These are phyloP conservation scores for Chrysoperla carnea DNA, from an alignment of 1,140 invertebrate species.

Conservation along the genomic window DNA sequence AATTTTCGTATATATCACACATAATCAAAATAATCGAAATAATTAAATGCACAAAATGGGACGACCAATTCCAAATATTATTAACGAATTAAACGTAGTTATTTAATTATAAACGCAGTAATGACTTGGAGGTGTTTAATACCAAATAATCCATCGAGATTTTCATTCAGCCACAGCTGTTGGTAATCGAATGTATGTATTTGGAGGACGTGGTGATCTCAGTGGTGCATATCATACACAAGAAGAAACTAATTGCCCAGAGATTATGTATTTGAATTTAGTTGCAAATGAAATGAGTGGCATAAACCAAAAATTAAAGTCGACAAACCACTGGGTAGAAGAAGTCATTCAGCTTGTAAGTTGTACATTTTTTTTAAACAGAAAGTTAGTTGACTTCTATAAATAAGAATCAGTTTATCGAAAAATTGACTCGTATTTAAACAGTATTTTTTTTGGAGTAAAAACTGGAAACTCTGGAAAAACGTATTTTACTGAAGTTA, in stretches of 20 bases:
- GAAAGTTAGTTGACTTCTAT: too few relatives aligned
- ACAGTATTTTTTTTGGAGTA: too few relatives aligned
- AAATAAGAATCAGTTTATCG: too few relatives aligned
- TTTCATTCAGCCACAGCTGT: conserved; percentile 72
- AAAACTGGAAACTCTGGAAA: too few relatives aligned
- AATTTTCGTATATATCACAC: too few relatives aligned
- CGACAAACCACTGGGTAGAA: conserved; percentile 45
- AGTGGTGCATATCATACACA: conserved; percentile 41
- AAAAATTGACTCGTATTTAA: too few relatives aligned
- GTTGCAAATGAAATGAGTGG: conserved; percentile 49
- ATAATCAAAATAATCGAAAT: too few relatives aligned
- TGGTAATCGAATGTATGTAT: conserved; percentile 62
- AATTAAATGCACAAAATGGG: too few relatives aligned
- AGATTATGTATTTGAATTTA: conserved; percentile 60
- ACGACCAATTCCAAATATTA: too few relatives aligned
- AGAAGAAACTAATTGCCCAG: conserved; percentile 60
- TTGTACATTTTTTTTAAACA: too few relatives aligned
- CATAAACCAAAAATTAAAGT: conserved; percentile 33
- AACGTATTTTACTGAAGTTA: too few relatives aligned
- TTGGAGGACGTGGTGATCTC: conserved; percentile 62
- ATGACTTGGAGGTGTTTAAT: conserved; percentile 49
- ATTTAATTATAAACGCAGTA: conserved; percentile 17
- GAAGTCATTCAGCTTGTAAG: conserved; percentile 80
- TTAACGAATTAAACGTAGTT: too few relatives aligned
- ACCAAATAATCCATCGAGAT: conserved; percentile 49